Conservation (phyloP, 2,113 vertebrate species). For the Ptilonorhynchus violaceus region DNA sequence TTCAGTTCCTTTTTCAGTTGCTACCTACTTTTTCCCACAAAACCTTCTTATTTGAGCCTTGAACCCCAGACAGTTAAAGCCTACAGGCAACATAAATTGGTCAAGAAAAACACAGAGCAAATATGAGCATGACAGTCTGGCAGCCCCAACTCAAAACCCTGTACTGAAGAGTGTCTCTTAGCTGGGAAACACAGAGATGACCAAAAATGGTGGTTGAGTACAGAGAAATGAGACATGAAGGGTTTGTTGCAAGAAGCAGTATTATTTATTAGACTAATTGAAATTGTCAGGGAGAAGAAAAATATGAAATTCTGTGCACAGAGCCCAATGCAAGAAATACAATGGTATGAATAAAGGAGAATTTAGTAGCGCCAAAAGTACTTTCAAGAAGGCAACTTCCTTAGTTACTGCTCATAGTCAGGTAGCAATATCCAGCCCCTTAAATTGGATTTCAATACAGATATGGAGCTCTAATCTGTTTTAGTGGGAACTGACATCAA, state of each 20-base stretch:
- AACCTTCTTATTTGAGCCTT: background rate
- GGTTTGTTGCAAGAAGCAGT: background rate
- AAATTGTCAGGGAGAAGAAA: background rate
- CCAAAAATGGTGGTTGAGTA: background rate
- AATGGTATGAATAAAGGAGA: background rate
- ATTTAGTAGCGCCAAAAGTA: background rate
- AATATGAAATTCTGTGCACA: background rate
- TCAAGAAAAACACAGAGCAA: background rate
- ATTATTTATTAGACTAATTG: background rate
- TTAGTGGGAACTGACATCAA: background rate
- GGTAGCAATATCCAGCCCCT: background rate
- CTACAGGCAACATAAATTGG: background rate
- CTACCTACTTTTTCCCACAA: background rate
- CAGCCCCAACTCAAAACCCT: background rate
- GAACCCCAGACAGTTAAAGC: background rate
- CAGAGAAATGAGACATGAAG: background rate
- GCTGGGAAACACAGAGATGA: background rate
- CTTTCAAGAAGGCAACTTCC: background rate
- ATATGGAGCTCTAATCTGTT: background rate
- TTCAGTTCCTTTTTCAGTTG: background rate
- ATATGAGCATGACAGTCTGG: fast-evolving
- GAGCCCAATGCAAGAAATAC: background rate
- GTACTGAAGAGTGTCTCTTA: background rate
- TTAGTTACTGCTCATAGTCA: background rate
- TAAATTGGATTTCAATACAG: background rate